Base-by-base conservation (phyloP, 2,113 vertebrate genomes). In the Indicator maculatus region DNA sequence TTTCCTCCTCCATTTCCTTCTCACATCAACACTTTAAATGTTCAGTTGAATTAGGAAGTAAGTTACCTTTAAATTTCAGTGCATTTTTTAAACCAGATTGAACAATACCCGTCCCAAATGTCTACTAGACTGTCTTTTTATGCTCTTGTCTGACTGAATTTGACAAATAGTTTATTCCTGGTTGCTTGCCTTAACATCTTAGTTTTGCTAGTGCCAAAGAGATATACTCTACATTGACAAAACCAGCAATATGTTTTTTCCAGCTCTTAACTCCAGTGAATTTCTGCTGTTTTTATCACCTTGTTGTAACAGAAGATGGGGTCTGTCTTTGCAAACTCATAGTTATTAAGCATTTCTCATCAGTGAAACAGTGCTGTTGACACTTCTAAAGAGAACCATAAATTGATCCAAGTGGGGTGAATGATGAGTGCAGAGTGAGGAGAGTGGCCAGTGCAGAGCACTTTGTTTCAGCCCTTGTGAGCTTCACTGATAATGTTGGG, bases 21-120 rank as follows among this genome's bases (percentile, higher is more conserved):
- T 53, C 36, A 5, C 9, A 0, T 20, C 15, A 47, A 30, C 24
- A 5, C 33, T 64, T 63, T 0, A 41, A 36, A 28, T 17, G 5
- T 55, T 60, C 7, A 78, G 14, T 17, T 87, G 66, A 58, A 58
- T 53, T 36, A 69, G 9, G 52, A 44, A 61, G 33, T 47, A 26
- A 38, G 2, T 79, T 4, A 4, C 0, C 18, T 24, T n/a, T 12
- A 31, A 8, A n/a, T 52, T 60, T n/a, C 70, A 60, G 50, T 41
- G 66, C 11, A 0, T 18, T 0, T 69, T 85, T 61, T 12, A 76
- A 90, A 52, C 27, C 78, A 63, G 47, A 12, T 52, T 66, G 61
- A 84, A 15, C 61, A n/a, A 21, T 33, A 23, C 21, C 53, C 27
- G 31, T 41, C 75, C 82, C 79, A 69, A 55, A 26, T 66, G 50